Evolutionary conservation across 2,888 invertebrate species (phyloP), one percentile per base, ranked within the genome.

Genomic region (Conomelus anceps): DNA sequence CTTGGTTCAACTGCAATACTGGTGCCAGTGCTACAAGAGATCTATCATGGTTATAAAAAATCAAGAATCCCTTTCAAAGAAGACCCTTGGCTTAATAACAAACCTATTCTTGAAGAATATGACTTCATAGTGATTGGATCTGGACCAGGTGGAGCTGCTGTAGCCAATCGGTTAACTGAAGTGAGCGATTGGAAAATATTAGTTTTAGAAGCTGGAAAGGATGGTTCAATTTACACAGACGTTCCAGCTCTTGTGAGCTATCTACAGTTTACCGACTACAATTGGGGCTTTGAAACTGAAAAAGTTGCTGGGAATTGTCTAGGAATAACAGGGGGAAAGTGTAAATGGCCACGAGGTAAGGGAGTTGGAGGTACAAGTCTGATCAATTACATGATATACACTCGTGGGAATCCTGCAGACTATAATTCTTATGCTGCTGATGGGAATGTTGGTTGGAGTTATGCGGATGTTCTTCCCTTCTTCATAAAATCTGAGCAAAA

Each of bases 261-360:
- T 91, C 94, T 95, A 86, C 95, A 95, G 91, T 92, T 94, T 22
- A 95, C 95, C 0, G 94, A 95, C 85, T 95, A 95, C 91, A 95
- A 96, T 90, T 97, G 96, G 96, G 95, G 95, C 85, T 97, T 96
- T 92, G 94, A 94, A 87, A 95, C 96, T 91, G 95, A 95, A 91
- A 95, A 95, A 0, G 96, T 96, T 91, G 93, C 94, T 0, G 94
- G 94, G 23, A 94, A 95, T 1, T 96, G 96, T 90, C 92, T 94
- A 89, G 94, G 94, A 93, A 92, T 92, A 92, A 89, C 90, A n/a
- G 91, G 91, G 34, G 89, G 91, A 63, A 89, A 91, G 22, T 92
- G 92, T 90, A 90, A 90, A 20, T 91, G 92, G 92, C 92, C 92
- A 3, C 90, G 91, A 86, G 92, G 92, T 9, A 92, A 92, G 90